Base-by-base conservation (phyloP, 2,797 vertebrate species). In the Sternarchorhynchus goeldii region DNA sequence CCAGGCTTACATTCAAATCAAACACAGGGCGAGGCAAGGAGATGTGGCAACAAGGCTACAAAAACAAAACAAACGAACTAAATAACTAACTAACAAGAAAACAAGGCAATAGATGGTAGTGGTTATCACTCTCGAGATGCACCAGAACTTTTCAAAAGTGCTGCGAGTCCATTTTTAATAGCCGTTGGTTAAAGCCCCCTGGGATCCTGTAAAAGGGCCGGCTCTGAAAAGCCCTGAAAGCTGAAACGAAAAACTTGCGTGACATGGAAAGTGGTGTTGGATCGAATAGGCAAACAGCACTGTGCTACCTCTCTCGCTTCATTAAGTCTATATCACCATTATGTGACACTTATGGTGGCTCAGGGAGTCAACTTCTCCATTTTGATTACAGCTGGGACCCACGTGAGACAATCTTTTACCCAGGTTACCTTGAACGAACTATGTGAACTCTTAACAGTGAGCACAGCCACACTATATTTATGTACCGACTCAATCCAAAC, bases 311-410 rank as follows among this genome's bases (percentile, higher is more conserved):
- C 21, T 18, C 78, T 60, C 58, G 57, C 50, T 67, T 84, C 75
- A 73, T 80, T 80, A 84, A 80, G 78, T 80, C 76, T 78, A 78
- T 59, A 76, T 69, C 75, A 80, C 50, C 73, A 65, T 73, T 80
- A 78, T 77, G 68, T 79, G 80, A 76, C 72, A 67, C 68, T 66
- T 80, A 45, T 39, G 67, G 32, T 21, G 71, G 67, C 75, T 75
- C 63, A 63, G 75, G 73, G 66, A 73, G 50, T 75, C 31, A 32
- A 60, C 36, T 18, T 64, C 34, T 69, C 60, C n/a, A 50, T 80
- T 82, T 82, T 77, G 55, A 80, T 77, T 76, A 71, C 18, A 39
- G 59, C 25, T 59, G 14, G 12, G 45, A 75, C 59, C 20, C 25
- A 29, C n/a, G 58, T 29, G 68, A 58, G 62, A 25, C 62, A 7